phyloP scores from a whole-genome alignment of 1,140 invertebrate species.

The Drosophila persimilis region DNA sequence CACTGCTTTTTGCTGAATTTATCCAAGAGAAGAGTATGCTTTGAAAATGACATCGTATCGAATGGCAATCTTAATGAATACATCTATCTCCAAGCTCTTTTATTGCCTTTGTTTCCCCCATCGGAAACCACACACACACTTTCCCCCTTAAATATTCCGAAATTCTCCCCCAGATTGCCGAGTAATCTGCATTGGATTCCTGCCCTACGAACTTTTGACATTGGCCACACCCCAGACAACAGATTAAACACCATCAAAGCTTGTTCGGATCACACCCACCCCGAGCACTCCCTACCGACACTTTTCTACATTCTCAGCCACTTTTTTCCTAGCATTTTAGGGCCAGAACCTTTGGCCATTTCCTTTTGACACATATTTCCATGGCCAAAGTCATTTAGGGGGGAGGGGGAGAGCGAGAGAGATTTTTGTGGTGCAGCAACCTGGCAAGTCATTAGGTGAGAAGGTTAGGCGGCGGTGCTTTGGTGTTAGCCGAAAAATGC shows the following conservation, averaged over 20 bases:
- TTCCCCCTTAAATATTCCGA: neutral
- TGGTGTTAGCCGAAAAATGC: constrained; percentile 77
- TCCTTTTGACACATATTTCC: constrained; percentile 70
- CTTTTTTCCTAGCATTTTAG: neutral
- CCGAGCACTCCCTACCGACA: neutral
- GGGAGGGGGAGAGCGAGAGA: neutral
- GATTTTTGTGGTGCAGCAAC: constrained; percentile 55
- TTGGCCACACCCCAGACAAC: constrained; percentile 32
- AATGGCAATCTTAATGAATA: too few species aligned
- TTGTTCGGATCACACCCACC: constrained; percentile 18
- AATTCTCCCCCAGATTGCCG: constrained; percentile 18
- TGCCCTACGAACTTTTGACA: constrained; percentile 30
- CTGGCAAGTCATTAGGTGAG: constrained; percentile 67
- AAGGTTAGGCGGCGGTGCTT: constrained; percentile 7
- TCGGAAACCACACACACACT: too few species aligned
- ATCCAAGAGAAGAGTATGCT: too few species aligned
- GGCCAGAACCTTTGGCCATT: constrained; percentile 46
- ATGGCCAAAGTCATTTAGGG: constrained; percentile 53
- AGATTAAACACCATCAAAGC: constrained; percentile 47
- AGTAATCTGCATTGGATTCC: constrained; percentile 35
- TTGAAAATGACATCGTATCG: too few species aligned
- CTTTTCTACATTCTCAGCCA: neutral
- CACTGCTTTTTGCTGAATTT: too few species aligned
- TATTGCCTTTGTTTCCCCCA: too few species aligned
- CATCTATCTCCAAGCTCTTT: too few species aligned